Base-by-base conservation (phyloP, 2,113 vertebrate genomes). In the Oryzias celebensis region DNA sequence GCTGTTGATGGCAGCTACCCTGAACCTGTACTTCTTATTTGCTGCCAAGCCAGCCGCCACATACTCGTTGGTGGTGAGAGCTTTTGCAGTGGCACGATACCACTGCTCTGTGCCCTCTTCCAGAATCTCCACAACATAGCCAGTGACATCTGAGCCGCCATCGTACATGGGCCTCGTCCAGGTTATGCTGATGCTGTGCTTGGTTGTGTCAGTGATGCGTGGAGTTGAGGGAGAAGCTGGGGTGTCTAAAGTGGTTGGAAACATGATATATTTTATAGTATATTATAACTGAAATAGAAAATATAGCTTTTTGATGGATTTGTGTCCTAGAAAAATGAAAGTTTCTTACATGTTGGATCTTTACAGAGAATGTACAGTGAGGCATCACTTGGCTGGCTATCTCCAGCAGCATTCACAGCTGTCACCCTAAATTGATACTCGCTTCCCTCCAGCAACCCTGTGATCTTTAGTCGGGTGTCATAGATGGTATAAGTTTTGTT, bases 401-500 rank as follows among this genome's bases (percentile, higher is more conserved):
- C 94, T 48, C 97, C 97, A 74, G 97, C 97, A 48, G 94, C 91
- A 10, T 99, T 99, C 52, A 95, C 93, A 7, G 97, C 97, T 0
- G 94, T 93, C 75, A 99, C 94, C 65, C 97, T 95, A 93, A 99
- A 99, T 84, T 95, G 96, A 86, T 99, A 99, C 65, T 98, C 96
- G 59, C 95, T 89, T 23, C 95, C 95, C 84, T 99, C 97, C 87
- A 98, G 84, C 18, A 99, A 92, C 68, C 91, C 86, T 1, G 93
- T 93, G 81, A 99, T 93, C 88, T 99, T 99, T 65, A 99, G 88
- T 68, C 97, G 95, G 26, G 94, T 99, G 65, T 99, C 97, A 61
- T 98, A 99, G 72, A 99, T 90, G 45, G 93, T 95, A 20, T 92
- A 96, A 42, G 94, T 95, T 90, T 86, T 98, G 85, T 99, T 99